Percentiles rank a stretch among this genome's conserved stretches.
phyloP scores from a whole-genome alignment of 2,797 vertebrate genomes.

The Anolis apletophallus region DNA sequence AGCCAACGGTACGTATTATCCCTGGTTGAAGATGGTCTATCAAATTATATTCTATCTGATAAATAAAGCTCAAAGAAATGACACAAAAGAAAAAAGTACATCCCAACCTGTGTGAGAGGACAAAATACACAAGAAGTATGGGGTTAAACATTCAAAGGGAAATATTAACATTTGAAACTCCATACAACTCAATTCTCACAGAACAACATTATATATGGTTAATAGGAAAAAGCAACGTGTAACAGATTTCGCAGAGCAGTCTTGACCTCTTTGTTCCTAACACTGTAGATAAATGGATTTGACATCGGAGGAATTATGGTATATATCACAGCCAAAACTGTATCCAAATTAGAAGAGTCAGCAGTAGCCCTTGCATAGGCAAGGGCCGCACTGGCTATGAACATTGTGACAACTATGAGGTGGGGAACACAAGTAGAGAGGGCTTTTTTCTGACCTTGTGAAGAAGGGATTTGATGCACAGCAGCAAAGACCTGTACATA shows the following conservation, averaged over 20 bases:
- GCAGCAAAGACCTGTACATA: background rate
- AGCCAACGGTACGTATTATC: no score
- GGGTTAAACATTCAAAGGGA: background rate
- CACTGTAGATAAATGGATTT: conserved; percentile 19
- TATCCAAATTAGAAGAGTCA: background rate
- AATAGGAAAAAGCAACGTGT: background rate
- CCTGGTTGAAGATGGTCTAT: no score
- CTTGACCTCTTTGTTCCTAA: conserved; percentile 28
- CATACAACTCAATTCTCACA: background rate
- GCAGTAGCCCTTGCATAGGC: background rate
- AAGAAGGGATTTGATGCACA: background rate
- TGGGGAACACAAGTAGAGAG: conserved; percentile 19
- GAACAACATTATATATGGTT: background rate
- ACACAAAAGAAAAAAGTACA: no score
- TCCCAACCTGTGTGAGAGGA: no score
- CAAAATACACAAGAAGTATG: background rate
- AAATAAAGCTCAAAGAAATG: no score
- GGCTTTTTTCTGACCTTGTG: background rate
- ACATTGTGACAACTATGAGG: background rate
- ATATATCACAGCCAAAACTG: conserved; percentile 10
- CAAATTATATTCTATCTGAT: no score
- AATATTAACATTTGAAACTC: no score
- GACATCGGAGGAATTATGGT: background rate
- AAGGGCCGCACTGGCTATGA: background rate
- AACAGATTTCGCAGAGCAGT: conserved; percentile 5